Percentiles rank a stretch among this genome's conserved stretches.
Evolutionary conservation across 2,113 vertebrate genomes (phyloP).

Genomic region (Lamprotornis superbus): DNA sequence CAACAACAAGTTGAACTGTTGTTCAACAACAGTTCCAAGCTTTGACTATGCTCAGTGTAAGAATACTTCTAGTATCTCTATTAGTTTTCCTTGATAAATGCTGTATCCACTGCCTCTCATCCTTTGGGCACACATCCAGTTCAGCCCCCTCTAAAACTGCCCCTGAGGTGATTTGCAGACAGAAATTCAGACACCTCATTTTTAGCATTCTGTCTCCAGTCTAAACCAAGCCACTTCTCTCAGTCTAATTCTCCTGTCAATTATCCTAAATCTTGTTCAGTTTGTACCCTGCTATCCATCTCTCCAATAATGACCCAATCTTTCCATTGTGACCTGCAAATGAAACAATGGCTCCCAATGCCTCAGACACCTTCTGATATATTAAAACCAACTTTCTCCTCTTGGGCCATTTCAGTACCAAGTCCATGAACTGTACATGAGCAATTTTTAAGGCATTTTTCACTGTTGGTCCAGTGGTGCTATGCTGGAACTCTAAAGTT

Average conservation of each 20-base stretch:
- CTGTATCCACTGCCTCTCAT: not conserved
- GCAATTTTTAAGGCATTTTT: not conserved
- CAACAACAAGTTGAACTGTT: not conserved
- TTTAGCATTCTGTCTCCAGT: not conserved
- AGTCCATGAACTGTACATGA: not conserved
- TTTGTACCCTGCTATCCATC: not conserved
- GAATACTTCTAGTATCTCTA: not conserved
- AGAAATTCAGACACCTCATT: not conserved
- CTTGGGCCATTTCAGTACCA: not conserved
- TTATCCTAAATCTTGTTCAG: not conserved
- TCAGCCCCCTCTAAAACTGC: not conserved
- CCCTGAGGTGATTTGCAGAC: not conserved
- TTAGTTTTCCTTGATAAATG: not conserved
- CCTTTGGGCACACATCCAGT: not conserved
- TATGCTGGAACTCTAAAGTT: too few species aligned
- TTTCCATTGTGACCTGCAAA: not conserved
- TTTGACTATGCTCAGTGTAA: not conserved
- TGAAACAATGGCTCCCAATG: not conserved
- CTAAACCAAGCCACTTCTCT: not conserved
- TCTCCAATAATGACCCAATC: not conserved
- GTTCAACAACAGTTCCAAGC: not conserved
- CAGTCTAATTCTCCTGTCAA: not conserved
- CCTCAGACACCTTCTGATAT: not conserved
- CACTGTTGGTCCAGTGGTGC: not conserved
- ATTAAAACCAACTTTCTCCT: not conserved